Percentiles rank a stretch among this genome's conserved stretches.
Evolutionary conservation across 2,113 vertebrate species (phyloP).

Genomic region (Crotophaga sulcirostris): DNA sequence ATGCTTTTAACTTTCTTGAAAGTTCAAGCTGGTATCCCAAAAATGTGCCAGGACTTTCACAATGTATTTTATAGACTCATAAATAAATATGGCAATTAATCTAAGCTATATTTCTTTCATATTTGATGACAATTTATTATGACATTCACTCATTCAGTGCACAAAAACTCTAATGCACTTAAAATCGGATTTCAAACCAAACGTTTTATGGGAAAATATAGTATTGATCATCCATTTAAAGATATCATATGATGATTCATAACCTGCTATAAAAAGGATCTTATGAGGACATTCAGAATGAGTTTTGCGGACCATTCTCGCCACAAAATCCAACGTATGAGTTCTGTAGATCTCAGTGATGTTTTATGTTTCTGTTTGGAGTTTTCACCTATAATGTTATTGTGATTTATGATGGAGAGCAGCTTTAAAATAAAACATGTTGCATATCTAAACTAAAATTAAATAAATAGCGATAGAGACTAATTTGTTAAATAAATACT

Average conservation of each 20-base stretch:
- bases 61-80: conserved; percentile 82
- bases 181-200: conserved; percentile 86
- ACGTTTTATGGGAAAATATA: conserved; percentile 85
- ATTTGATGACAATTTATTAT: conserved; percentile 82
- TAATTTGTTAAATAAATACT: not conserved
- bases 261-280: conserved; percentile 71
- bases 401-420: not conserved
- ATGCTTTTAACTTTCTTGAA: conserved; percentile 85
- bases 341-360: not conserved
- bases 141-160: conserved; percentile 71
- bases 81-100: conserved; percentile 85
- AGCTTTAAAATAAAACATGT: not conserved
- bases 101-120: conserved; percentile 79
- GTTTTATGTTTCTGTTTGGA: conserved; percentile 28
- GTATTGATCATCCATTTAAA: conserved; percentile 87
- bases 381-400: not conserved
- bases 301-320: conserved; percentile 21
- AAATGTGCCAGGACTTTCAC: conserved; percentile 82
- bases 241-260: conserved; percentile 79
- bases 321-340: conserved; percentile 24
- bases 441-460: not conserved
- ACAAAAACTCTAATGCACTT: conserved; percentile 85
- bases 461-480: not conserved
- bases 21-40: conserved; percentile 83
- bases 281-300: conserved; percentile 65